These are phyloP conservation scores for Ophraella communa DNA, from an alignment of 2,888 invertebrate genomes.

Conservation along the genomic window DNA sequence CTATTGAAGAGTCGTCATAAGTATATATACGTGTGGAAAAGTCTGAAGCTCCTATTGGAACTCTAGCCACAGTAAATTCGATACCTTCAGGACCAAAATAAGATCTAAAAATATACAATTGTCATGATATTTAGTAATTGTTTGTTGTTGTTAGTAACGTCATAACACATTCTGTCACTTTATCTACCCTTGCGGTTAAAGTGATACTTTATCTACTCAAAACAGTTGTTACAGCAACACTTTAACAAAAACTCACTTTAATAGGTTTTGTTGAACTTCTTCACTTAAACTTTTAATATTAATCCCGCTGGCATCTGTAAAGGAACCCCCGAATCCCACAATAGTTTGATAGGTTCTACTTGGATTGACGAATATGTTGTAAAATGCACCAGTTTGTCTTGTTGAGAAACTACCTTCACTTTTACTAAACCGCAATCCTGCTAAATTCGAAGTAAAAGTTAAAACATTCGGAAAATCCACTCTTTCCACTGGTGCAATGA, in stretches of 20 bases:
- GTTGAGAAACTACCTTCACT: background rate
- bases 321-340: constrained; percentile 84
- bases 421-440: constrained; percentile 5
- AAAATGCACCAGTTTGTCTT: background rate
- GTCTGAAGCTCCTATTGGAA: constrained; percentile 86
- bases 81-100: constrained; percentile 75
- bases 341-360: constrained; percentile 66
- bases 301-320: constrained; percentile 63
- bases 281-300: background rate
- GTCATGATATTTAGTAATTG: too few relatives aligned
- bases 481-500: constrained; percentile 1
- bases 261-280: constrained; percentile 6
- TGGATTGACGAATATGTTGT: background rate
- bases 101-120: constrained; percentile 39
- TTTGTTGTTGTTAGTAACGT: too few relatives aligned
- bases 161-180: too few relatives aligned
- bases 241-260: constrained; percentile 33
- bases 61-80: constrained; percentile 78
- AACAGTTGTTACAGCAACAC: too few relatives aligned
- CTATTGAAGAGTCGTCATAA: constrained; percentile 67
- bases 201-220: too few relatives aligned
- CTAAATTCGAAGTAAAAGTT: constrained; percentile 1
- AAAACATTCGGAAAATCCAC: background rate
- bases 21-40: constrained; percentile 85
- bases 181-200: too few relatives aligned